Conservation (phyloP, 30 jellyfish, hydroid and myxozoan genomes). For the Aurelia coerulea region DNA sequence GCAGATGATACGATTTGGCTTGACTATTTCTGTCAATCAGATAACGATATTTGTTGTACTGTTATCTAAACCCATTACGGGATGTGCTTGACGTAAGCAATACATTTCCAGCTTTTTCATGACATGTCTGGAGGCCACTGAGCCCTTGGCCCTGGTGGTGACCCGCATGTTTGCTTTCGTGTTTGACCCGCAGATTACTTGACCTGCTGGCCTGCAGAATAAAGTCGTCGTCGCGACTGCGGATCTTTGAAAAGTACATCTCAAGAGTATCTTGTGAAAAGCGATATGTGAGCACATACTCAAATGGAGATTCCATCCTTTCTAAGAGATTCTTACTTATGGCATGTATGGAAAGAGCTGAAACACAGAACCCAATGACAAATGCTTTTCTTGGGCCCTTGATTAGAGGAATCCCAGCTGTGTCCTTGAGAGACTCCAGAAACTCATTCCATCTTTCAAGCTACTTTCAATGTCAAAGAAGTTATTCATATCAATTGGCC, state of each 20-base stretch:
- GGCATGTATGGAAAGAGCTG: conserved; percentile 20
- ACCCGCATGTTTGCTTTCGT: no score
- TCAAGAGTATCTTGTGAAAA: conserved; percentile 32
- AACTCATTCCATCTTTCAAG: neutral
- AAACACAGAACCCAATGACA: conserved; percentile 23
- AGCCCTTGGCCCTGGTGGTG: no score
- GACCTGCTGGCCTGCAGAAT: no score
- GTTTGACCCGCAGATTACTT: no score
- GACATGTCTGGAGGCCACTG: no score
- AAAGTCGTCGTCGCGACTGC: no score
- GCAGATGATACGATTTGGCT: no score
- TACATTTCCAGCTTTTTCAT: no score
- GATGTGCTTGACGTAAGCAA: no score
- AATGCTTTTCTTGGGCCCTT: conserved; percentile 44
- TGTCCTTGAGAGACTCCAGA: conserved; percentile 14
- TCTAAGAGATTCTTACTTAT: conserved; percentile 16
- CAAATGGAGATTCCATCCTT: neutral
- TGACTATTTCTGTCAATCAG: no score
- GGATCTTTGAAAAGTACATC: conserved; percentile 41
- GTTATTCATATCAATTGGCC: conserved; percentile 31
- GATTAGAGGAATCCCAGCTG: neutral
- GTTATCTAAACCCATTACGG: no score
- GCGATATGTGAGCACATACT: conserved; percentile 10
- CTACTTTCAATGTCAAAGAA: neutral
- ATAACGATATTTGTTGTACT: no score